A percentile compares a stretch with the other conserved stretches of the same genome.
phyloP scores from a whole-genome alignment of 2,113 vertebrate species.

The Proterorhinus semilunaris region DNA sequence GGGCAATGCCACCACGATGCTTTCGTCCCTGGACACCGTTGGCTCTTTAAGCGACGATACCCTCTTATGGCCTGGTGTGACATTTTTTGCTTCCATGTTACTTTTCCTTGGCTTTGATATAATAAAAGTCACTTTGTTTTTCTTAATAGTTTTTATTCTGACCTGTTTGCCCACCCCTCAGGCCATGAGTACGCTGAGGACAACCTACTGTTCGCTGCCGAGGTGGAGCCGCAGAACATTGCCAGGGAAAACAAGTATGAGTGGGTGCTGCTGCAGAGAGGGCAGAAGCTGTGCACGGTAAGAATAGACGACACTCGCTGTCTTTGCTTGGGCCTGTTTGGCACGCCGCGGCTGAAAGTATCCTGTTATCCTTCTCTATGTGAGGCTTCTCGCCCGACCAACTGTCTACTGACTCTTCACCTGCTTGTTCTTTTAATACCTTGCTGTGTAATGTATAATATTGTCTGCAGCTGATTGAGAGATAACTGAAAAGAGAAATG shows the following conservation, averaged over 20 bases:
- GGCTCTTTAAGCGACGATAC: constrained; percentile 84
- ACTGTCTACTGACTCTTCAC: constrained; percentile 22
- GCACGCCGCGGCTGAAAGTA: constrained; percentile 24
- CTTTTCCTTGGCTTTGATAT: neutral
- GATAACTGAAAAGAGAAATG: constrained; percentile 14
- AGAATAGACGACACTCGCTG: constrained; percentile 41
- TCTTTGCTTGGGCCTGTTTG: constrained; percentile 43
- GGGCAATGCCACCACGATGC: constrained; percentile 89
- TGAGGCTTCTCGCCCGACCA: constrained; percentile 46
- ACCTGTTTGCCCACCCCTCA: constrained; percentile 44
- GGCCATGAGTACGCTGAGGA: constrained; percentile 95
- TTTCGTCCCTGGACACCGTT: constrained; percentile 88
- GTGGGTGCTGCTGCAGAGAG: constrained; percentile 85
- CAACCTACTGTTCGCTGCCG: constrained; percentile 89
- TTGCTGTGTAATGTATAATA: constrained; percentile 27
- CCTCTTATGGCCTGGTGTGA: constrained; percentile 91
- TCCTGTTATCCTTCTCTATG: constrained; percentile 32
- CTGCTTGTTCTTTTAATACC: constrained; percentile 20
- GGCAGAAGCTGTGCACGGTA: constrained; percentile 88
- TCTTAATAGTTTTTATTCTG: constrained; percentile 13
- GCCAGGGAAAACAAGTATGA: constrained; percentile 84
- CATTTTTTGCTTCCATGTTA: neutral
- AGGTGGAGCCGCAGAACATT: constrained; percentile 85
- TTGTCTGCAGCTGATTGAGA: constrained; percentile 31
- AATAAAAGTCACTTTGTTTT: neutral